Evolutionary conservation across 2,888 invertebrate genomes (phyloP), one percentile per base, ranked within the genome.

Genomic region (Drosophila putrida): DNA sequence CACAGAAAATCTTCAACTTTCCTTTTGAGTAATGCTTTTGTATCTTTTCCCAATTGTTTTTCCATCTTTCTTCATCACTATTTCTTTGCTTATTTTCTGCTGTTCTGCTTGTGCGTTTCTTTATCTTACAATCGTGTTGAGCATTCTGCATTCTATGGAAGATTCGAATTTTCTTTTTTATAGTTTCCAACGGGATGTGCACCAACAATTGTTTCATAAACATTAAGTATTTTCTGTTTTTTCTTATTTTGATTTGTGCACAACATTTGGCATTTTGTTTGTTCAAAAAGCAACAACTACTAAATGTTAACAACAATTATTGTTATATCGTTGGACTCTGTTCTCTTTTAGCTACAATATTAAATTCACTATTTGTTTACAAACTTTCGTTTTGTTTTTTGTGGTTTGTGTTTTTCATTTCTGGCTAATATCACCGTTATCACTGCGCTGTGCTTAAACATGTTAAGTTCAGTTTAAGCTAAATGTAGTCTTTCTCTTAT

Each of bases 1-100:
- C 85, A 85, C 85, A 89, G 85, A 85, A 85, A 85, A 85, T 89
- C 85, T 81, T 87, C 85, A 83, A 87, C 89, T 75, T 75, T 69
- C 50, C 61, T 44, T 43, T 71, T 83, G 83, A 83, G 83, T 83
- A 89, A 84, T 89, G 83, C 88, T 87, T 82, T 73, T n/a, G n/a
- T n/a, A n/a, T 38, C 31, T 39, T 67, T 68, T 76, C 47, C 80
- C 70, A 83, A 78, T 84, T 73, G 72, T 65, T 80, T 64, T 54
- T 25, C 36, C 36, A 46, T 47, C 47, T 67, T 68, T 63, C 11
- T 28, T 53, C 44, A 9, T 60, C 44, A 49, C 46, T 64, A 31
- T 62, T 44, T 6, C 33, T 44, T 46, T 59, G 41, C 55, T 27
- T 38, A 20, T 54, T 46, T 33, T 47, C 44, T 51, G 33, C 65